A percentile compares a stretch with the other conserved stretches of the same genome.
phyloP scores from a whole-genome alignment of 2,113 vertebrate species.

The Chaenogobius annularis region DNA sequence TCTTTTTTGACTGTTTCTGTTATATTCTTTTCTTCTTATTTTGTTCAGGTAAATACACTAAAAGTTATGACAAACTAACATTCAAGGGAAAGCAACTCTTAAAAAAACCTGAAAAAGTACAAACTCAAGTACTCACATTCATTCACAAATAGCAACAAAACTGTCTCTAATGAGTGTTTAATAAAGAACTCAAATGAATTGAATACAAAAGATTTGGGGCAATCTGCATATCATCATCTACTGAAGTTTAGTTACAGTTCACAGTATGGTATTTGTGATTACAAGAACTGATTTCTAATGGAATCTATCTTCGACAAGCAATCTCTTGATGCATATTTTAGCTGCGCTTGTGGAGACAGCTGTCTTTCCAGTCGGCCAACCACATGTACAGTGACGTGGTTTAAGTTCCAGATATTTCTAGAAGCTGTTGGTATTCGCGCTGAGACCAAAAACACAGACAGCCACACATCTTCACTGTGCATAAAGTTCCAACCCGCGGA shows the following conservation, averaged over 20 bases:
- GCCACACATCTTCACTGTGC: slow-evolving; percentile 50
- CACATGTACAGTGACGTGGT: slow-evolving; percentile 49
- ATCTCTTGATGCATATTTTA: slow-evolving; percentile 36
- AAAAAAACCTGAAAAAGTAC: too few species aligned
- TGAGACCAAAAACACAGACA: slow-evolving; percentile 51
- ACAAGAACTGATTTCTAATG: slow-evolving; percentile 13
- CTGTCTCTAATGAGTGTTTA: neutral
- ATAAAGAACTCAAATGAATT: neutral
- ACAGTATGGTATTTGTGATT: neutral
- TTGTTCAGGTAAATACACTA: neutral
- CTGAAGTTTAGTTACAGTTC: neutral
- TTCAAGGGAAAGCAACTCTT: neutral
- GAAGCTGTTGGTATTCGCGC: slow-evolving; percentile 53
- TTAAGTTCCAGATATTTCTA: slow-evolving; percentile 52
- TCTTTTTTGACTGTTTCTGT: neutral
- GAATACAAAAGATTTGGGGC: too few species aligned
- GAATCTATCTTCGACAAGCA: slow-evolving; percentile 12
- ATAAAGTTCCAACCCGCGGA: slow-evolving; percentile 35
- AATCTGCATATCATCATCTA: too few species aligned
- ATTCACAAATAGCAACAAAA: too few species aligned
- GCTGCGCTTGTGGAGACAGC: slow-evolving; percentile 41
- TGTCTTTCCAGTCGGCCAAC: slow-evolving; percentile 52
- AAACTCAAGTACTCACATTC: too few species aligned
- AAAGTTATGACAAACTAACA: neutral
- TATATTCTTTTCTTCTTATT: neutral